A percentile compares a stretch with the other conserved stretches of the same genome.
phyloP scores from a whole-genome alignment of 2,888 invertebrate species.

The Xestia rhomboidea region DNA sequence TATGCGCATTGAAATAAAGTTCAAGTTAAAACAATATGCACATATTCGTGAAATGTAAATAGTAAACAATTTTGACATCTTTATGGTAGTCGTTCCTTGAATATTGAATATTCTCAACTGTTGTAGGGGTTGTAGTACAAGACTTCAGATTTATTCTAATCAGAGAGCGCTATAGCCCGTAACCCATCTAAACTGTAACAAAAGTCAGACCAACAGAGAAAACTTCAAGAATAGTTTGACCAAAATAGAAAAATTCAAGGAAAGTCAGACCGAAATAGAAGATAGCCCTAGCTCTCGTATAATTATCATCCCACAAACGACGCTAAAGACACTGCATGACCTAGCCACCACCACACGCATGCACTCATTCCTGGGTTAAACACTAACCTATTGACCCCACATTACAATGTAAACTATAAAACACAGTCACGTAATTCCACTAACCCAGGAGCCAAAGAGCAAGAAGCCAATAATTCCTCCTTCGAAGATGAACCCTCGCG shows the following conservation, averaged over 20 bases:
- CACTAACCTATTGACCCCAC: slow-evolving; percentile 48
- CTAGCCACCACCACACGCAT: slow-evolving; percentile 35
- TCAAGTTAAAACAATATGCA: background rate
- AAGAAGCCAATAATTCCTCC: slow-evolving; percentile 89
- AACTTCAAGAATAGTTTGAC: background rate
- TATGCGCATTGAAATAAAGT: background rate
- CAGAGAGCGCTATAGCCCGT: background rate
- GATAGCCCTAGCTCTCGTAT: background rate
- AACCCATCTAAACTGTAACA: background rate
- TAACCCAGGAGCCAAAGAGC: slow-evolving; percentile 83
- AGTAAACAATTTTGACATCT: background rate
- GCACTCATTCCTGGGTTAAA: slow-evolving; percentile 26
- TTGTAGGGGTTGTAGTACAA: background rate
- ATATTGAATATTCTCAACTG: background rate
- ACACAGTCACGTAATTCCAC: slow-evolving; percentile 40
- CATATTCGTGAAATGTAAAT: slow-evolving; percentile 14
- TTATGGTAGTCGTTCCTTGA: background rate
- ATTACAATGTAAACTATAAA: slow-evolving; percentile 40
- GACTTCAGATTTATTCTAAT: too few relatives aligned
- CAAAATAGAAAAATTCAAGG: background rate
- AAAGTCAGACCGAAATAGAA: background rate
- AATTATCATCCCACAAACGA: background rate
- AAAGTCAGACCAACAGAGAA: background rate
- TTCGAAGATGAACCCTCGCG: slow-evolving; percentile 85
- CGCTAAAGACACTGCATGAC: slow-evolving; percentile 31